Evolutionary conservation across 2,797 vertebrate species (phyloP), one percentile per base, ranked within the genome.

Genomic region (Ceryle rudis): DNA sequence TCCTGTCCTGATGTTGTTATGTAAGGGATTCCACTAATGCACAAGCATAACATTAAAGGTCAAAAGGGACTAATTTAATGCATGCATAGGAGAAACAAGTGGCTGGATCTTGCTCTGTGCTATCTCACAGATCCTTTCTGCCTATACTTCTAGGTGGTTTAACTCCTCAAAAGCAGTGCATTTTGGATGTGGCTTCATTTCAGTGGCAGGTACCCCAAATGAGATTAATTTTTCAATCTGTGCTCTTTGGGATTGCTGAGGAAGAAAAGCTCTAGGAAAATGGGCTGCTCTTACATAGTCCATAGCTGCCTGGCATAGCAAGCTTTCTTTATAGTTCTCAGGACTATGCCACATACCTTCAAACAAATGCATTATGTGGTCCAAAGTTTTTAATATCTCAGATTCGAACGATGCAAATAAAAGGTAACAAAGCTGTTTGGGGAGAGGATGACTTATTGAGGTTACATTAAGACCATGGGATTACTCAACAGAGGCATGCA

Each of bases 311-410:
- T 89, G 54, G 81, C 86, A 89, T 80, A 71, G 65, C 51, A 70
- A 52, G 42, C 73, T 93, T 91, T 22, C 90, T 92, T 92, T 94
- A 73, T 74, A 72, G 81, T 51, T 79, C 41, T 71, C 69, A 81
- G 39, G 64, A 94, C 85, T 77, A 57, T 70, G 80, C 64, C 74
- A 90, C 8, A 82, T 82, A 72, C 90, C 81, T 92, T 93, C 86
- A 82, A 31, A 83, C 51, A 96, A 93, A 94, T 89, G 79, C 70
- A 61, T 91, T 96, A 66, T 8, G 10, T 89, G 83, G 77, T 92
- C 90, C 92, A 86, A 91, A 96, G 90, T 96, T 90, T 81, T 95
- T 96, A 93, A 74, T 97, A 93, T 89, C 85, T 91, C 81, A 84
- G 8, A 91, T 95, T 93, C 86, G 62, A 89, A 83, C 20, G 0